Conservation (phyloP, 2,797 vertebrate genomes). For the Natrix natrix region DNA sequence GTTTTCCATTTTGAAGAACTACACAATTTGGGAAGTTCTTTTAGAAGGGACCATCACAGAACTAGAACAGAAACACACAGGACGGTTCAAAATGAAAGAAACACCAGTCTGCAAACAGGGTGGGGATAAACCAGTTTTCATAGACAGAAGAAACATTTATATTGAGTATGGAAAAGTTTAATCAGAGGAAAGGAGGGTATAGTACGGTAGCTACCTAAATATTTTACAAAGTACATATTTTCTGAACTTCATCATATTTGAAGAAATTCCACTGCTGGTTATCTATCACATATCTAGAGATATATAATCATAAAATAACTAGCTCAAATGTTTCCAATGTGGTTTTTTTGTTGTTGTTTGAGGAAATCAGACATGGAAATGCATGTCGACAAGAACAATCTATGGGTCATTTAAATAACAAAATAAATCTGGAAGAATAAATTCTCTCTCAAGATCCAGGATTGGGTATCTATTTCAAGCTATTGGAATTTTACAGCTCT, state of each 20-base stretch:
- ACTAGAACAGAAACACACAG: conserved; percentile 67
- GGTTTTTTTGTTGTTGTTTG: background rate
- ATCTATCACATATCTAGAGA: background rate
- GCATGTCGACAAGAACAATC: background rate
- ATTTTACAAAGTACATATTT: background rate
- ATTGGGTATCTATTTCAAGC: background rate
- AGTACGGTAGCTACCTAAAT: background rate
- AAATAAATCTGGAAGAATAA: background rate
- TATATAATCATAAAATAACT: background rate
- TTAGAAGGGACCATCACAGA: conserved; percentile 79
- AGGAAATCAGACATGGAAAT: background rate
- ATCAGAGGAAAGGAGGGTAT: background rate
- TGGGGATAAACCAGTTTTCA: conserved; percentile 28
- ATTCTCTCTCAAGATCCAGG: background rate
- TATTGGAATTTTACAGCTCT: background rate
- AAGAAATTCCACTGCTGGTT: background rate
- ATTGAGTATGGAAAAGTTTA: conserved; percentile 36
- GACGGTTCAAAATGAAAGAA: conserved; percentile 47
- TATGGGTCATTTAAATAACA: background rate
- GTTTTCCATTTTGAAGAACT: conserved; percentile 34
- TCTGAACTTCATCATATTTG: background rate
- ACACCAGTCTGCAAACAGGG: conserved; percentile 20
- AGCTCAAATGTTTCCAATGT: background rate
- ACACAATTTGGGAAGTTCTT: conserved; percentile 25
- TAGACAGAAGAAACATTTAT: conserved; percentile 49